Evolutionary conservation across 2,113 vertebrate species (phyloP), one percentile per base, ranked within the genome.

Genomic region (Thamnaconus septentrionalis): DNA sequence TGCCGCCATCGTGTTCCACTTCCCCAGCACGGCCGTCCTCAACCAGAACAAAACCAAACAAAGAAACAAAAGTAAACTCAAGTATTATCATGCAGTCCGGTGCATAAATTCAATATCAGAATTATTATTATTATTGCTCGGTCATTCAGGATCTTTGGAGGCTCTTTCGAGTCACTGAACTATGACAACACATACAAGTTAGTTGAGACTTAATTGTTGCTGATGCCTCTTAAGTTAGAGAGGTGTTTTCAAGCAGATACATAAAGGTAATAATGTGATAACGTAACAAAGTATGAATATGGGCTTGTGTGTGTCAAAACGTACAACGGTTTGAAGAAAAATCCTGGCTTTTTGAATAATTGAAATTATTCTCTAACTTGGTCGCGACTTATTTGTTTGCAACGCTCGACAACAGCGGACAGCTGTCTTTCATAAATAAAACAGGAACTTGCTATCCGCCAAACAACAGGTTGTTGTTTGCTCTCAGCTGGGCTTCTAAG

Each of bases 351-450:
- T 50, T 46, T 6, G 8, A 46, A 46, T 4, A 50, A 31, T 31
- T 31, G 1, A 31, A 31, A 31, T 31, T 31, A 1, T 31, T 31
- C 18, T 31, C 18, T 31, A 9, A 59, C 64, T 48, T 48, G 45
- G 53, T 71, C 49, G 55, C 49, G 51, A 56, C 56, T 50, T 49
- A 49, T 61, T 63, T 61, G 53, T 41, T 56, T 9, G 53, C 40
- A n/a, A 57, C 48, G 6, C 10, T 49, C 12, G 53, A 41, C 57
- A 59, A 53, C 51, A 9, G 7, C 3, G 18, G 63, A 66, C 75
- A 78, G 68, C 61, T 84, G 79, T 68, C 41, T 74, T 75, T 77
- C 67, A 83, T 84, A 57, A 81, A 77, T 71, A 55, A 60, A 73
- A 70, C 44, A 82, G 60, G 64, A 66, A 44, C 53, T 57, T 76